Base-by-base conservation (phyloP, 2,797 vertebrate species). In the Gorsachius magnificus region DNA sequence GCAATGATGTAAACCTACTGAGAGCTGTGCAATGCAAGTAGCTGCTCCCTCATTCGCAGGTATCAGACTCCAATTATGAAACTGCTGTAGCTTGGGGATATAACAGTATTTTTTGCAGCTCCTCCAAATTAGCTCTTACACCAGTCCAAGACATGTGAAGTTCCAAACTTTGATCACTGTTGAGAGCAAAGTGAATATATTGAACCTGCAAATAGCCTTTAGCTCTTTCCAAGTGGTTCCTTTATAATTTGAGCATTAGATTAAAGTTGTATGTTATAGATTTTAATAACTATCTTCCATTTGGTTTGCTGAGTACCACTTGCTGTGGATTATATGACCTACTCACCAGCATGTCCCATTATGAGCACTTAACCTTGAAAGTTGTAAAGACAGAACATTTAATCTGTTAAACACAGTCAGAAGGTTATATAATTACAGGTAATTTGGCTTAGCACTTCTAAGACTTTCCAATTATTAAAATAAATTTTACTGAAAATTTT, bases 341-440 rank as follows among this genome's bases (percentile, higher is more conserved):
- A 10, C 95, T 96, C 95, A 51, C 93, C 92, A 92, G 95, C 87
- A 77, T 71, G 89, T 66, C 91, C 96, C 92, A 97, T 97, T 97
- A 96, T 58, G 66, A 95, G 95, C 94, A 90, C 94, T 96, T 97
- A 95, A 76, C 95, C 95, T 96, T 97, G 89, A 80, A 93, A 84
- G 96, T 95, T 96, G 89, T 97, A 96, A 96, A 94, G 95, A 91
- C 31, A 82, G 94, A 96, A 93, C 96, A 84, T 96, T 97, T 98
- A 97, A 98, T 98, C 97, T 97, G 96, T 97, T 97, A 97, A 97
- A 96, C 96, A 97, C 77, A 81, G 78, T 84, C 95, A 76, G 82
- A 93, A 97, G 96, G 96, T 97, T 95, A 94, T 61, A 96, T 96
- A 97, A 96, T 97, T 97, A 96, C 90, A 96, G 94, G 96, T 89